These are phyloP conservation scores for Tortrix viridana DNA, from an alignment of 2,888 invertebrate genomes.

Conservation along the genomic window DNA sequence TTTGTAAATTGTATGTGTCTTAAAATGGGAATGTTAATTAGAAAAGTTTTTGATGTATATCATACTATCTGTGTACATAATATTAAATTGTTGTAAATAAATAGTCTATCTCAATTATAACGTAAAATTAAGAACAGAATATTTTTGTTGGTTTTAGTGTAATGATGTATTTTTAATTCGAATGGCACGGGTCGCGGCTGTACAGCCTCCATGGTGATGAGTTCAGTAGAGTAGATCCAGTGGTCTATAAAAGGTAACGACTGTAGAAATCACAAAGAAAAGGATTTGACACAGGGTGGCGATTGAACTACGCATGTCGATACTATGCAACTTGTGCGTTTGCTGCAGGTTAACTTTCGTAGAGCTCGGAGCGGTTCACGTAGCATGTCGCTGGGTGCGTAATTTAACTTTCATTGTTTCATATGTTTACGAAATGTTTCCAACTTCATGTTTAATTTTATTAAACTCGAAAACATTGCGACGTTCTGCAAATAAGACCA, in stretches of 20 bases:
- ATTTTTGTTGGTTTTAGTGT: slow-evolving; percentile 42
- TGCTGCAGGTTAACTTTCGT: too few relatives aligned
- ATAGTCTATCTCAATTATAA: slow-evolving; percentile 74
- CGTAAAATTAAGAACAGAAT: slow-evolving; percentile 50
- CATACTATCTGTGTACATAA: slow-evolving; percentile 73
- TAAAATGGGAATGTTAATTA: slow-evolving; percentile 59
- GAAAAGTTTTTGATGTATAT: slow-evolving; percentile 58
- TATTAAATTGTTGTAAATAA: slow-evolving; percentile 79
- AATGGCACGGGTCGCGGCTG: slow-evolving; percentile 17
- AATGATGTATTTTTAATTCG: slow-evolving; percentile 30
- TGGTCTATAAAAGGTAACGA: too few relatives aligned
- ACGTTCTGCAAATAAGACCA: too few relatives aligned
- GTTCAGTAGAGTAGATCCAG: background rate
- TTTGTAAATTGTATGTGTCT: slow-evolving; percentile 46
- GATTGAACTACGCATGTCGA: too few relatives aligned
- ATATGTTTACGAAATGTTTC: background rate
- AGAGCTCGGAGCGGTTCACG: background rate
- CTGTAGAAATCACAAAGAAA: too few relatives aligned
- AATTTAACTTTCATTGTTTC: background rate
- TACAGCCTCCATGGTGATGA: background rate
- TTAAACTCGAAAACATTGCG: too few relatives aligned
- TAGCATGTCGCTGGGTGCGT: background rate
- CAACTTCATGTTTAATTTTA: too few relatives aligned
- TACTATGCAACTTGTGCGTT: too few relatives aligned
- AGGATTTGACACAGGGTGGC: background rate